Evolutionary conservation across 2,113 vertebrate species (phyloP), one percentile per base, ranked within the genome.

Genomic region (Carassius auratus): DNA sequence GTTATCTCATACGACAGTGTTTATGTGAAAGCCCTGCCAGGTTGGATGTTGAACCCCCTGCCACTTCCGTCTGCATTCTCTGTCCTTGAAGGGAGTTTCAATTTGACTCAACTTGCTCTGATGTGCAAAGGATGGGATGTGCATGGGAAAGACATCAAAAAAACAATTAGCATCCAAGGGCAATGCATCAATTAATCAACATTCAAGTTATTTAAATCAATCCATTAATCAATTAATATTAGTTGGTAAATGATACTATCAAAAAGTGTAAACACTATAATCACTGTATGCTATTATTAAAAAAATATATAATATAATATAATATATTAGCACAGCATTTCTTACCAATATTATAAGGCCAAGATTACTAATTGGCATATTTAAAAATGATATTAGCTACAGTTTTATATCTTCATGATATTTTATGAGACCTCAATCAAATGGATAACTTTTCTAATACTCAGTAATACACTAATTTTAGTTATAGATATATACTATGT

Each of bases 41-140:
- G 21, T 30, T 15, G 90, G 90, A 81, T 88, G 89, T 75, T 87
- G 76, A 36, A 91, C 87, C 2, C 90, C 85, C 26, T 87, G 85
- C 23, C 88, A 84, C 42, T 61, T 90, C 8, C 85, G 69, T 5
- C 85, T 62, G 36, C 76, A 76, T 13, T 57, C 79, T 69, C 62
- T 89, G 69, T 91, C 90, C 62, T 89, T 90, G 55, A 85, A 26
- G 36, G 61, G 7, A 55, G 66, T 59, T 19, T 84, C 73, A 19
- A 73, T 81, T 59, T 33, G 71, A 26, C 52, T 87, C 15, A 84
- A 73, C 64, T 86, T 76, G 71, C 15, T 13, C 90, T 91, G 83
- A n/a, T 86, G 61, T 38, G 19, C 42, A 45, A 10, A 45, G 42
- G 42, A 42, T 42, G 42, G 42, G 42, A 42, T 42, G 42, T 45